phyloP scores from a whole-genome alignment of 23 tunicate genomes.

The Ciona savignyi region DNA sequence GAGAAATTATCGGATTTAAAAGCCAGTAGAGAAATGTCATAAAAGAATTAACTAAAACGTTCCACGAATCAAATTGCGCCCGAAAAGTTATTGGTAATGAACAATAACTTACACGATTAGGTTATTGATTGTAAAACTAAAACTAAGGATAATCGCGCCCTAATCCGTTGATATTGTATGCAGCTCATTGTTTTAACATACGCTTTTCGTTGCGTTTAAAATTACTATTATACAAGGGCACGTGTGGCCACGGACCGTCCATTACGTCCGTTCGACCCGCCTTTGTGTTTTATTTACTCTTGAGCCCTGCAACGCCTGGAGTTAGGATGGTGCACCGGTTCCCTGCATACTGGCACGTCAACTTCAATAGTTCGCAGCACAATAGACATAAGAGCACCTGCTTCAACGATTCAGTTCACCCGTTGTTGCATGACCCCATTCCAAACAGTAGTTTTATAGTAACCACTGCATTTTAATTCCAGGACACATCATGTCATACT shows the following conservation, averaged over 20 bases:
- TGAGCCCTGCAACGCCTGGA: not conserved
- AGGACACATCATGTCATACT: constrained; percentile 61
- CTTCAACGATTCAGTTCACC: not conserved
- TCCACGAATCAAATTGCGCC: not conserved
- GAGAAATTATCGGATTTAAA: no score
- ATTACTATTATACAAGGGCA: not conserved
- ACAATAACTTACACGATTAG: not conserved
- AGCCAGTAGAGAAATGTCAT: no score
- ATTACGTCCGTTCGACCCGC: not conserved
- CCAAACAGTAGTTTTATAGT: not conserved
- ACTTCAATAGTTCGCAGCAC: not conserved
- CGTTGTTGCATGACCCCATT: not conserved
- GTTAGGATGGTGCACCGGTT: not conserved
- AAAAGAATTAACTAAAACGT: no score
- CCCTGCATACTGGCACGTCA: not conserved
- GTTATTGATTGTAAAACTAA: not conserved
- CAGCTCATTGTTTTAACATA: not conserved
- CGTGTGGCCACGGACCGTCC: not conserved
- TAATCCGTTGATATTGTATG: not conserved
- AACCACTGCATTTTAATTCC: not conserved
- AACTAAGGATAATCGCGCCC: not conserved
- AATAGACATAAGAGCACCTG: not conserved
- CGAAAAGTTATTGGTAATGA: not conserved
- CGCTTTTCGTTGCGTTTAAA: not conserved
- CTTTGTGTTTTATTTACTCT: not conserved